These are phyloP conservation scores for Epirrita christyi DNA, from an alignment of 2,888 invertebrate species.

Conservation along the genomic window DNA sequence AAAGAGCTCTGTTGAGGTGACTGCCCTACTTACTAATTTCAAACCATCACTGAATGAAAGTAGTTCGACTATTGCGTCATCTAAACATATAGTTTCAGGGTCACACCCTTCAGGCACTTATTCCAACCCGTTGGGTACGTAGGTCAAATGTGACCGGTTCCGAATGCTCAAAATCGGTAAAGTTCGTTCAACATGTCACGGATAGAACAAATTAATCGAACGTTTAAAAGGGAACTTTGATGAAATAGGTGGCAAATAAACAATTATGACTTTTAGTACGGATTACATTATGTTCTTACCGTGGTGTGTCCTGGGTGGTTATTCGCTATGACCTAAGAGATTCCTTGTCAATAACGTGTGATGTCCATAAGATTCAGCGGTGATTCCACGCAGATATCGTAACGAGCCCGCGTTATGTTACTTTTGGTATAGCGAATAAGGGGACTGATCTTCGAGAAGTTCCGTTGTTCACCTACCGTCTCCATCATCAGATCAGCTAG, in stretches of 20 bases:
- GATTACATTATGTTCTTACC: neutral
- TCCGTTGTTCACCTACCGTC: too few relatives aligned
- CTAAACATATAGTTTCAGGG: conserved; percentile 34
- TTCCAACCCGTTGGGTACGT: conserved; percentile 31
- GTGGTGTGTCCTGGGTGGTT: too few relatives aligned
- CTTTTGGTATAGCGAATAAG: too few relatives aligned
- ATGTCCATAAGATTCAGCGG: too few relatives aligned
- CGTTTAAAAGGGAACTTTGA: neutral
- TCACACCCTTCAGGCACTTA: conserved; percentile 36
- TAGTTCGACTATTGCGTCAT: conserved; percentile 27
- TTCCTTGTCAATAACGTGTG: too few relatives aligned
- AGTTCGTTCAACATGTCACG: conserved; percentile 13
- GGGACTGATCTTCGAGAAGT: too few relatives aligned
- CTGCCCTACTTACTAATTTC: conserved; percentile 10
- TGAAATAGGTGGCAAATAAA: too few relatives aligned
- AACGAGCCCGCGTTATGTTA: too few relatives aligned
- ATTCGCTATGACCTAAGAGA: too few relatives aligned
- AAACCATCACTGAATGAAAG: neutral
- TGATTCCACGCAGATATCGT: too few relatives aligned
- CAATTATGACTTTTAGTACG: too few relatives aligned
- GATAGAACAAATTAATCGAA: conserved; percentile 3
- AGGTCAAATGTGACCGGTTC: conserved; percentile 31
- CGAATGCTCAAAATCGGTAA: conserved; percentile 21
- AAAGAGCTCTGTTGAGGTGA: neutral
- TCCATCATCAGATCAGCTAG: too few relatives aligned